Percentiles rank a stretch among this genome's conserved stretches.
Conservation (phyloP, 2,113 vertebrate species). For the Myiopsitta monachus region DNA sequence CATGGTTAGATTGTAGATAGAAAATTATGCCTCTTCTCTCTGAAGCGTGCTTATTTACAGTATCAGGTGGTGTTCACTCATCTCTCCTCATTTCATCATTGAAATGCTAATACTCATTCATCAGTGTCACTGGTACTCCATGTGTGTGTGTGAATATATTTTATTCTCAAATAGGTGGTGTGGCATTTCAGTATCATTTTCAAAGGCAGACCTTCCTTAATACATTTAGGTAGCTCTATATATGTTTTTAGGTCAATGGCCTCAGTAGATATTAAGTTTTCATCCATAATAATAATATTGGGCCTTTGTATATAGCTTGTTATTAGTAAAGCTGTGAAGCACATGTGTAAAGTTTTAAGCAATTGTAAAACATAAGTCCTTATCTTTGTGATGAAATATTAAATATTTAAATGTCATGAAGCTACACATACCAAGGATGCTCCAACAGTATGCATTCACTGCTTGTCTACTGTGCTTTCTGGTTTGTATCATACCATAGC, state of each 20-base stretch:
- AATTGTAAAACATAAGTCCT: not conserved
- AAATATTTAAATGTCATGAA: not conserved
- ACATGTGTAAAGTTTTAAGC: not conserved
- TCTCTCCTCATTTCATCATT: conserved; percentile 43
- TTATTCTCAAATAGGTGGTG: not conserved
- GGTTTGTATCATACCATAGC: not conserved
- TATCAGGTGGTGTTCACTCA: conserved; percentile 51
- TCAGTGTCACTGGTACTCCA: conserved; percentile 43
- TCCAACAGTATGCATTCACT: not conserved
- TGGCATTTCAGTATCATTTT: not conserved
- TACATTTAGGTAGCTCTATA: not conserved
- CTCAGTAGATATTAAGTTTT: not conserved
- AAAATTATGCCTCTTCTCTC: conserved; percentile 36
- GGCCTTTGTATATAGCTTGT: not conserved
- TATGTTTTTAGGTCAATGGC: not conserved
- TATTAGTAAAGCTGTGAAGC: not conserved
- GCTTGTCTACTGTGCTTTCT: not conserved
- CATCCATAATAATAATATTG: not conserved
- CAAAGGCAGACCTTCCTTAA: not conserved
- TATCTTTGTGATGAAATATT: not conserved
- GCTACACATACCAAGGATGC: not conserved
- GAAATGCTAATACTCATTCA: conserved; percentile 59
- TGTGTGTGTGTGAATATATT: not conserved
- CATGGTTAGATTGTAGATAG: conserved; percentile 20
- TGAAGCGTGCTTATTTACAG: conserved; percentile 47